phyloP scores from a whole-genome alignment of 2,888 invertebrate genomes.

The Atrina japonica region DNA sequence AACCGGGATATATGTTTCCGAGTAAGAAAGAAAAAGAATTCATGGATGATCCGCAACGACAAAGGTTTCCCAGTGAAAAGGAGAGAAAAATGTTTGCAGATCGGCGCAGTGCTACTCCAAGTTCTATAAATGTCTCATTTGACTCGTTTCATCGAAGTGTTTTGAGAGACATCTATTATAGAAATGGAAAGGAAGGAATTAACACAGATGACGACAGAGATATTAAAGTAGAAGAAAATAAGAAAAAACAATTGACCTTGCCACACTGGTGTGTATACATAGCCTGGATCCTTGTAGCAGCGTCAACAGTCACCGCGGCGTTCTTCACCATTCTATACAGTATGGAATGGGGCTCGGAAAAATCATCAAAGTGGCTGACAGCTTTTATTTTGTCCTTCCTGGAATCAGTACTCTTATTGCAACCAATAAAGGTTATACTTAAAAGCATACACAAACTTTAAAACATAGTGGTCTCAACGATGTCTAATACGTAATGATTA shows the following conservation, averaged over 20 bases:
- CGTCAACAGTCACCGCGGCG: constrained; percentile 49
- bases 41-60: not conserved
- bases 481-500: too few species aligned
- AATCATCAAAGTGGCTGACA: constrained; percentile 59
- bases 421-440: constrained; percentile 54
- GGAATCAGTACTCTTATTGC: constrained; percentile 54
- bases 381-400: constrained; percentile 54
- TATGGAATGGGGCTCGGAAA: constrained; percentile 60
- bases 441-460: too few species aligned
- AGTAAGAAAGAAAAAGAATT: too few species aligned
- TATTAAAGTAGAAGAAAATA: not conserved
- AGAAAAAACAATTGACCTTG: constrained; percentile 28
- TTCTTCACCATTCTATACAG: constrained; percentile 61
- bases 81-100: too few species aligned
- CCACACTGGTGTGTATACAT: constrained; percentile 59
- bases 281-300: constrained; percentile 54
- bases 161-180: too few species aligned
- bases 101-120: too few species aligned
- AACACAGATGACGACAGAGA: not conserved
- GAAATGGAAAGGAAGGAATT: not conserved
- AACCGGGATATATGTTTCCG: too few species aligned
- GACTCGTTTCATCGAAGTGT: too few species aligned
- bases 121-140: too few species aligned
- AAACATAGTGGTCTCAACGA: too few species aligned
- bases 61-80: not conserved